A percentile compares a stretch with the other conserved stretches of the same genome.
Conservation (phyloP, 2,888 invertebrate genomes). For the Mythimna lalbum region DNA sequence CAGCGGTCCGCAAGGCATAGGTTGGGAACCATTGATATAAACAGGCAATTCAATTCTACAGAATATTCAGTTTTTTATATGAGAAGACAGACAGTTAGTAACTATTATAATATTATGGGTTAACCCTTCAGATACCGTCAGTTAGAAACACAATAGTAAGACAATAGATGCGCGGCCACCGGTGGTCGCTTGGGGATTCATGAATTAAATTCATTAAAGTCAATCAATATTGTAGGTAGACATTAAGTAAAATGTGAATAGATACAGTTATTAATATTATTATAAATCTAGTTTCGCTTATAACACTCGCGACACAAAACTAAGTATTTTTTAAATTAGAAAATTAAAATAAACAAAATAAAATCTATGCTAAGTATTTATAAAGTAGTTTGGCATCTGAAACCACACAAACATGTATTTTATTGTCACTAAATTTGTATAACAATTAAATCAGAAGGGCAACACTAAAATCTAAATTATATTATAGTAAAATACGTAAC, state of each 20-base stretch:
- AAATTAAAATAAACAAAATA: neutral
- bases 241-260: neutral
- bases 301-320: constrained; percentile 5
- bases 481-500: neutral
- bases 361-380: neutral
- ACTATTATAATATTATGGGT: too few species aligned
- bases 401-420: constrained; percentile 23
- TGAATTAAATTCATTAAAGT: too few species aligned
- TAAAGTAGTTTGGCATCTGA: constrained; percentile 14
- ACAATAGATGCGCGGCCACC: too few species aligned
- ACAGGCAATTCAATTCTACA: neutral
- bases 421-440: neutral
- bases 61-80: neutral
- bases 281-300: constrained; percentile 2
- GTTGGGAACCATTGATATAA: neutral
- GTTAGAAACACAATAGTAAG: too few species aligned
- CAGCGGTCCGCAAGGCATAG: too few species aligned
- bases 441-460: neutral
- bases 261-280: neutral
- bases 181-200: too few species aligned
- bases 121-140: too few species aligned
- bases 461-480: neutral
- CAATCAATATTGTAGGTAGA: neutral
- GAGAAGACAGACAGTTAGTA: constrained; percentile 12
- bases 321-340: neutral